Base-by-base conservation (phyloP, 2,113 vertebrate species). In the Seriola quinqueradiata region DNA sequence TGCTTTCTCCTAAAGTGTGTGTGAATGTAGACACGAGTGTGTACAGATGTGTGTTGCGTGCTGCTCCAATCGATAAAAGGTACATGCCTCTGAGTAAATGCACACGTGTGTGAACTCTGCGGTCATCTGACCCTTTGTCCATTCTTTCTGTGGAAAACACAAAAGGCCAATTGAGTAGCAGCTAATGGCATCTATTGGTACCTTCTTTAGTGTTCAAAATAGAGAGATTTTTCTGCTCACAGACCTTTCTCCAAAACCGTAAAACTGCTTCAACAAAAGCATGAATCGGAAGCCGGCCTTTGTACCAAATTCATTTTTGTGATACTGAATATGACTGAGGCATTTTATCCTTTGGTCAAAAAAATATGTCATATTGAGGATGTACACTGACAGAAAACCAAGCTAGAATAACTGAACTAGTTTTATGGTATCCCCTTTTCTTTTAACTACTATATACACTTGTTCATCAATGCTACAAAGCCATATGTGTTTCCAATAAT, bases 401-500 rank as follows among this genome's bases (percentile, higher is more conserved):
- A 66, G 36, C 21, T 48, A 19, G 32, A 79, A 66, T 48, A 72
- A 60, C 34, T 28, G 46, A 70, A 21, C n/a, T 72, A 16, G 28
- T 76, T 88, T 59, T 66, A 79, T 75, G 38, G 25, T 12, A 46
- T 75, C 17, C 36, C 28, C 16, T 78, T 44, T n/a, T 44, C 68
- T 71, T 84, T 88, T 75, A 83, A 83, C 66, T 36, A 4, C 70
- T 63, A 63, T 65, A 70, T 71, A 67, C 76, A 68, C 78, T 79
- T 85, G 82, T 76, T 80, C 72, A 54, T 66, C 78, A 69, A 4
- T n/a, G 74, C 77, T 78, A 77, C 71, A 70, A 79, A 64, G 82
- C 87, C 86, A 81, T 87, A 78, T 90, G 89, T 72, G 87, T 89
- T 90, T 87, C 74, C 70, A 83, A 69, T 91, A 84, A 92, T 87